A percentile compares a stretch with the other conserved stretches of the same genome.
Evolutionary conservation across 2,797 vertebrate species (phyloP).

Genomic region (Melanotaenia trifasciata): DNA sequence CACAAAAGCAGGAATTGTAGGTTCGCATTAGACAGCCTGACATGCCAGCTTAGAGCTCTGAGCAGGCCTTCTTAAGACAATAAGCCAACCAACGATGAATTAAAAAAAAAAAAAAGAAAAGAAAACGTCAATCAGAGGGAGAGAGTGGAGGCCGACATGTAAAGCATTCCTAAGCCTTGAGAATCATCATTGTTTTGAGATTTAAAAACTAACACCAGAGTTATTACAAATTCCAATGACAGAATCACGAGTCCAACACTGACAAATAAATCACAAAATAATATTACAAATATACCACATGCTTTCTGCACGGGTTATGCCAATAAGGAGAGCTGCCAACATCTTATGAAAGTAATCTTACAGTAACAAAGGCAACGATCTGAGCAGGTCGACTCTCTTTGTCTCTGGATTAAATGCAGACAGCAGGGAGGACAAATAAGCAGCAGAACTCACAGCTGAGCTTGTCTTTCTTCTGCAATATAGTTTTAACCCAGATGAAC

Average conservation of each 20-base stretch:
- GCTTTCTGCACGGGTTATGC: conserved; percentile 42
- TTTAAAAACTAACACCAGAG: conserved; percentile 66
- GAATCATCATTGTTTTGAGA: conserved; percentile 62
- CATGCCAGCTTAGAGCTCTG: conserved; percentile 21
- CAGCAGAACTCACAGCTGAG: conserved; percentile 21
- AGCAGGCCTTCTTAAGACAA: conserved; percentile 12
- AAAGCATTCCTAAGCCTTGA: conserved; percentile 45
- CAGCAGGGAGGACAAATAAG: conserved; percentile 62
- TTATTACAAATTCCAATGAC: conserved; percentile 73
- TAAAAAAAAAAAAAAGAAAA: not conserved
- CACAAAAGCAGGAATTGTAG: conserved; percentile 37
- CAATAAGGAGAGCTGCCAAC: conserved; percentile 46
- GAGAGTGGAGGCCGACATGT: not conserved
- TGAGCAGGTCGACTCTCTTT: conserved; percentile 12
- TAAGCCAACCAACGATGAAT: conserved; percentile 5
- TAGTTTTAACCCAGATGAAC: conserved; percentile 64
- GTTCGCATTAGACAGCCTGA: conserved; percentile 7
- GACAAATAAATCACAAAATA: conserved; percentile 53
- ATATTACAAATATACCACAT: conserved; percentile 58
- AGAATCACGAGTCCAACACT: conserved; percentile 21
- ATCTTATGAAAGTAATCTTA: conserved; percentile 52
- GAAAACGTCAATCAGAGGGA: not conserved
- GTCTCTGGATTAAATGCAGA: conserved; percentile 22
- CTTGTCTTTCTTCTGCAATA: conserved; percentile 47
- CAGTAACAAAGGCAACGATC: conserved; percentile 41